Evolutionary conservation across 2,113 vertebrate genomes (phyloP), one percentile per base, ranked within the genome.

Genomic region (Donacobius atricapilla): DNA sequence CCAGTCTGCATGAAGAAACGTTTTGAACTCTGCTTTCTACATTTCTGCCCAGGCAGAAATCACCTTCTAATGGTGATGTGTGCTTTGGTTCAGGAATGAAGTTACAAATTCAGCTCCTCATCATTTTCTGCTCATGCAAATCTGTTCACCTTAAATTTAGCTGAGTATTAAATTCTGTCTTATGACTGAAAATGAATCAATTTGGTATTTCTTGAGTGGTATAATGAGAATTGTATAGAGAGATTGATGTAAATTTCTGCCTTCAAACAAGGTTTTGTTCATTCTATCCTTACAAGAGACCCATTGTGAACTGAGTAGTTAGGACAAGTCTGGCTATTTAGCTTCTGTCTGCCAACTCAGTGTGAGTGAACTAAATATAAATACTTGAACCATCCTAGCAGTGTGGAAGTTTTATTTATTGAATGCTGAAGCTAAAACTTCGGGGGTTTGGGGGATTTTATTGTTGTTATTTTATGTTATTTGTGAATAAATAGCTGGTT

Each of bases 321-420:
- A 94, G 95, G 73, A 76, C 65, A 60, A 86, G 68, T 86, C 79
- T 97, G 94, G 50, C 88, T 91, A 75, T 58, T 96, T 40, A 51
- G 90, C 90, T 96, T 93, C 87, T 96, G 72, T 85, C 76, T 95
- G 88, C 89, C 87, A 95, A 14, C 76, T 57, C 70, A 47, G 82
- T 51, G 70, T 80, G 84, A 97, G 97, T 63, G 88, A 95, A 93
- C 90, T 63, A 85, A 95, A 96, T 98, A 93, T 50, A 86, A 95
- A 96, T 97, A 88, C 50, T 97, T 96, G 57, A 80, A 14, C 35
- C 84, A 25, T 66, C 75, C 66, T 91, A 56, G 33, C 39, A 11
- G 30, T 91, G 60, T 71, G 64, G 73, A 91, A 94, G 37, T 91
- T 77, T 58, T 76, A 56, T 48, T 91, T 90, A 65, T 94, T 96